Evolutionary conservation across 1,140 invertebrate species (phyloP).

Genomic region (Agrypnia vestita): DNA sequence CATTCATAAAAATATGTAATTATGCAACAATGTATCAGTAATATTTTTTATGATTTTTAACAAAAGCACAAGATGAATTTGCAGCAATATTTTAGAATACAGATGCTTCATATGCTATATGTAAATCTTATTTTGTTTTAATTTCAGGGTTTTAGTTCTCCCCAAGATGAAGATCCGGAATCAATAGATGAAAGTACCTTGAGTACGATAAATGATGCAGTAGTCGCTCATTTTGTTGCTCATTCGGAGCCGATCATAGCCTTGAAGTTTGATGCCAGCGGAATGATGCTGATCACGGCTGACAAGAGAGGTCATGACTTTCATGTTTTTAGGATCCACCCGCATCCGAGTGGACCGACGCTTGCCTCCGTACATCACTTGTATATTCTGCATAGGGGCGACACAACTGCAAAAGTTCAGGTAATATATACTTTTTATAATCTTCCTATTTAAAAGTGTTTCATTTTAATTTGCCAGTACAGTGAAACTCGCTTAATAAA

Average conservation of each 20-base stretch:
- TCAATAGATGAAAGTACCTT: conserved; percentile 64
- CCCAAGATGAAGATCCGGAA: conserved; percentile 74
- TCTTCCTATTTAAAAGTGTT: background rate
- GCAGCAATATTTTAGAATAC: too few relatives aligned
- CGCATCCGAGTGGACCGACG: conserved; percentile 91
- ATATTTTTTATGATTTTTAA: too few relatives aligned
- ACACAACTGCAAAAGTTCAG: conserved; percentile 87
- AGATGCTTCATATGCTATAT: too few relatives aligned
- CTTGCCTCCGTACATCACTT: conserved; percentile 96
- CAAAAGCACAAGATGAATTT: too few relatives aligned
- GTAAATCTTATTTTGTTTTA: too few relatives aligned
- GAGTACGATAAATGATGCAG: conserved; percentile 74
- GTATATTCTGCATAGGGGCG: conserved; percentile 93
- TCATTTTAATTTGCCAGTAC: too few relatives aligned
- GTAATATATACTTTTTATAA: conserved; percentile 63
- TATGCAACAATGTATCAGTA: too few relatives aligned
- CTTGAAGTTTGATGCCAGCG: conserved; percentile 93
- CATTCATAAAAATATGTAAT: too few relatives aligned
- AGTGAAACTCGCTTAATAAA: too few relatives aligned
- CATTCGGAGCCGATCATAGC: conserved; percentile 93
- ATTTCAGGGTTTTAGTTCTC: conserved; percentile 60
- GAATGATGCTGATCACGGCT: conserved; percentile 92
- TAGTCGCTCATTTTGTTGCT: conserved; percentile 95
- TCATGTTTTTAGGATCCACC: conserved; percentile 94
- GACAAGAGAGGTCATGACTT: conserved; percentile 97